Percentiles rank a stretch among this genome's conserved stretches.
These are phyloP conservation scores for Charina bottae DNA, from an alignment of 2,113 vertebrate species.

Conservation along the genomic window DNA sequence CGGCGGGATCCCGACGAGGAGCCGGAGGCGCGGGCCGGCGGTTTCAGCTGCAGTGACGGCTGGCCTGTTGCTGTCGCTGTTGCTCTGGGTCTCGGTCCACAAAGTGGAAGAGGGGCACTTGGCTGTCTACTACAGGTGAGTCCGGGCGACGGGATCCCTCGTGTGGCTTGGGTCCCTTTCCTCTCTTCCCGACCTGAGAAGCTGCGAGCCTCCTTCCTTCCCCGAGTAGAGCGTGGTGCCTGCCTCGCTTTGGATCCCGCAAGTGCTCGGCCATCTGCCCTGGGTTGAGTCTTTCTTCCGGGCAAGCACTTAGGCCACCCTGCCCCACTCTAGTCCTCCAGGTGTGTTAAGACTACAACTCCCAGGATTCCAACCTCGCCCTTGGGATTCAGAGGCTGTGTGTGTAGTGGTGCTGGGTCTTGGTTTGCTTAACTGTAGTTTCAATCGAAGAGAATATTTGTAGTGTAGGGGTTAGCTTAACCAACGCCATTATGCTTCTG, in stretches of 20 bases:
- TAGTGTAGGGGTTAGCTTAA: too few species aligned
- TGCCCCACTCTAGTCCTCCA: not conserved
- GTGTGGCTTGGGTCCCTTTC: not conserved
- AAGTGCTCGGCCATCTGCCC: not conserved
- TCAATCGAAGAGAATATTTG: too few species aligned
- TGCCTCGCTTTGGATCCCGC: not conserved
- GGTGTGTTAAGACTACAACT: not conserved
- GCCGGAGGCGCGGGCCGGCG: not conserved
- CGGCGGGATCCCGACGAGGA: not conserved
- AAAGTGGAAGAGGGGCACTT: slow-evolving; percentile 1
- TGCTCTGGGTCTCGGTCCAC: slow-evolving; percentile 10
- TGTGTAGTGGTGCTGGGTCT: not conserved
- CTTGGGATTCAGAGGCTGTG: not conserved
- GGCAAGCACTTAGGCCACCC: not conserved
- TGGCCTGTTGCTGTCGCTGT: not conserved
- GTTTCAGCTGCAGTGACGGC: not conserved
- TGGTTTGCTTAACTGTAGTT: not conserved
- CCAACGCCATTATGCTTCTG: too few species aligned
- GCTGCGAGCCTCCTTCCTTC: not conserved
- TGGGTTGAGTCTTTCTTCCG: not conserved
- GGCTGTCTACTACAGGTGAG: slow-evolving; percentile 19
- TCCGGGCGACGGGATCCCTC: not conserved
- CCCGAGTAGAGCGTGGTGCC: not conserved
- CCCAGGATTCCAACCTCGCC: not conserved
- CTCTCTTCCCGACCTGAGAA: not conserved